These are phyloP conservation scores for Hipposideros armiger DNA, from an alignment of 2,113 vertebrate species.

Conservation along the genomic window DNA sequence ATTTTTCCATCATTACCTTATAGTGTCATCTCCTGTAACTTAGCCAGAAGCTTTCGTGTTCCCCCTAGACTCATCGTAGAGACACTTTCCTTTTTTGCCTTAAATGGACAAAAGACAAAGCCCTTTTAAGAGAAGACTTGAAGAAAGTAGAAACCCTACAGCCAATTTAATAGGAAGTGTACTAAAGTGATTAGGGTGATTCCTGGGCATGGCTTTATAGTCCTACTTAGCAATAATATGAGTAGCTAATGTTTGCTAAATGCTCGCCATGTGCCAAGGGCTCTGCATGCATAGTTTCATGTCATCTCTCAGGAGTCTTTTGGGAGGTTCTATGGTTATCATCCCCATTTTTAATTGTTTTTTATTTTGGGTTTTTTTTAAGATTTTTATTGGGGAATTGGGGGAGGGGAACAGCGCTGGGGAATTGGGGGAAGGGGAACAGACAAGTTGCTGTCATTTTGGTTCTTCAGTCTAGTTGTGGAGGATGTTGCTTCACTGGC, in stretches of 20 bases:
- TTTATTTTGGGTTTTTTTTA: too few species aligned
- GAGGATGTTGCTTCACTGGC: too few species aligned
- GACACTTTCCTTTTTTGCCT: background rate
- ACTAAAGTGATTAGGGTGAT: background rate
- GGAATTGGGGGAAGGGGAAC: too few species aligned
- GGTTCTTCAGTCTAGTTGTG: too few species aligned
- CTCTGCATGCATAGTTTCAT: background rate
- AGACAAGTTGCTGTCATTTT: too few species aligned
- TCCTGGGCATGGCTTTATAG: background rate
- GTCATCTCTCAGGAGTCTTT: background rate
- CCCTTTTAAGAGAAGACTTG: slow-evolving; percentile 26
- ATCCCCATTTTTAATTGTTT: background rate
- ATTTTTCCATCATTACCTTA: background rate
- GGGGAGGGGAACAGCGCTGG: too few species aligned
- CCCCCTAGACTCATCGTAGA: background rate
- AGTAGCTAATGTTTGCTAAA: background rate
- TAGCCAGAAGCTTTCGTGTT: background rate
- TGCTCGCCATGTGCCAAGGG: background rate
- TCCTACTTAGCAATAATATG: background rate
- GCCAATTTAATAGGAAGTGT: background rate
- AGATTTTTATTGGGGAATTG: too few species aligned
- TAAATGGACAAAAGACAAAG: slow-evolving; percentile 22
- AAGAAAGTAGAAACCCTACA: slow-evolving; percentile 34
- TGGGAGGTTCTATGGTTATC: background rate
- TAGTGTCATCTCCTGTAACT: background rate